Base-by-base conservation (phyloP, 2,888 invertebrate genomes). In the Lucinisca nassula region DNA sequence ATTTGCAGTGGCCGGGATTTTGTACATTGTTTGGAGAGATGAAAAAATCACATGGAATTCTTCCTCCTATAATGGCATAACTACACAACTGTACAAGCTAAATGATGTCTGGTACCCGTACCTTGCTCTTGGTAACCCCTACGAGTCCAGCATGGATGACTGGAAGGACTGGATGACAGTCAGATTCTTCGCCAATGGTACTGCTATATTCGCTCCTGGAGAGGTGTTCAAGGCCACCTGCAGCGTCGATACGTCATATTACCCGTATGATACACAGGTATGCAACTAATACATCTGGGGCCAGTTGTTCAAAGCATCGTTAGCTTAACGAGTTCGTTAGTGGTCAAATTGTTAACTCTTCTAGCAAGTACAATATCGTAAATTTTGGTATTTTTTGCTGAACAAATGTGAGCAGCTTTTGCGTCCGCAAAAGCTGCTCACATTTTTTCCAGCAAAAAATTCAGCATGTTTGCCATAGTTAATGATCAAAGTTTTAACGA, bases 181-280 rank as follows among this genome's bases (percentile, higher is more conserved):
- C 30, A 67, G 81, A 67, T 38, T 74, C 17, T 55, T 79, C 8
- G 73, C 49, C n/a, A 72, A 61, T 79, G 87, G 84, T 10, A 45
- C 49, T 27, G 76, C 79, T 58, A 49, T 80, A 32, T 87, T 80
- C 73, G 32, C 51, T 8, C 58, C 77, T 21, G 73, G 84, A 3
- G 67, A 77, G 2, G 70, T 81, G 0, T 87, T 83, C 24, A 72
- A 79, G 74, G 78, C 79, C 10, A 75, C 84, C 0, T 87, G 87
- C 61, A 24, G 49, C 12, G 81, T 87, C 3, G 87, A 87, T 30
- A 67, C 78, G 1, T 76, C 87, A 0, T 87, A 81, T 40, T 87
- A 81, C 38, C 87, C 87, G 2, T 87, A 81, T 55, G 87, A 87
- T 32, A 73, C 38, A 30, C 84, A 87, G 40, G 74, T 74, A 74